A percentile compares a stretch with the other conserved stretches of the same genome.
Conservation (phyloP, 2,888 invertebrate species). For the Ecliptopera silaceata region DNA sequence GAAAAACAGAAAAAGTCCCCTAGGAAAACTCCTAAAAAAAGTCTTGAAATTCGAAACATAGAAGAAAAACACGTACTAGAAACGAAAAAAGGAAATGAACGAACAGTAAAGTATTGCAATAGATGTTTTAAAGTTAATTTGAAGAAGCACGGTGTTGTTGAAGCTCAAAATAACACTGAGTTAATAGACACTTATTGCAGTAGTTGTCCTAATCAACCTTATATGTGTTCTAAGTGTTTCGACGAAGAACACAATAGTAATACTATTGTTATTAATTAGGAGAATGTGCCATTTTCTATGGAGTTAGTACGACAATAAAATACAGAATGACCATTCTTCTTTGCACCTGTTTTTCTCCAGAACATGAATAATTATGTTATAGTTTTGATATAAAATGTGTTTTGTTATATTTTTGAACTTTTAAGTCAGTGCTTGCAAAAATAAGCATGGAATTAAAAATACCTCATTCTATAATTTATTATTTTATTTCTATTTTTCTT, state of each 20-base stretch:
- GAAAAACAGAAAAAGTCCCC: conserved; percentile 16
- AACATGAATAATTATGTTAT: background rate
- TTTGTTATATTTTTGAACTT: too few relatives aligned
- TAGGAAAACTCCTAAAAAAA: conserved; percentile 8
- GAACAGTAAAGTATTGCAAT: conserved; percentile 24
- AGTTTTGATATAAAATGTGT: too few relatives aligned
- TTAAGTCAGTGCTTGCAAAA: too few relatives aligned
- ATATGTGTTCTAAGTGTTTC: conserved; percentile 31
- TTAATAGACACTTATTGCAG: conserved; percentile 29
- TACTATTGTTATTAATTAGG: conserved; percentile 29
- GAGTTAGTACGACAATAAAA: too few relatives aligned
- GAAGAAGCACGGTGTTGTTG: conserved; percentile 19
- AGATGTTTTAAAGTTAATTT: conserved; percentile 27
- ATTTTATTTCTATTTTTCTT: too few relatives aligned
- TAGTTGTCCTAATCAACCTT: conserved; percentile 30
- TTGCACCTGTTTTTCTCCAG: background rate
- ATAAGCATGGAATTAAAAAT: too few relatives aligned
- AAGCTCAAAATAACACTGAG: conserved; percentile 24
- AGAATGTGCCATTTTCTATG: too few relatives aligned
- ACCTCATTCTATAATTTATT: too few relatives aligned
- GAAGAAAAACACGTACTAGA: conserved; percentile 23
- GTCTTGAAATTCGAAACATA: conserved; percentile 5
- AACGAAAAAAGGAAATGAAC: conserved; percentile 13
- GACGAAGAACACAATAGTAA: conserved; percentile 24
- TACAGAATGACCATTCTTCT: background rate